Conservation (phyloP, 1,140 invertebrate genomes). For the Calliopsis andreniformis region DNA sequence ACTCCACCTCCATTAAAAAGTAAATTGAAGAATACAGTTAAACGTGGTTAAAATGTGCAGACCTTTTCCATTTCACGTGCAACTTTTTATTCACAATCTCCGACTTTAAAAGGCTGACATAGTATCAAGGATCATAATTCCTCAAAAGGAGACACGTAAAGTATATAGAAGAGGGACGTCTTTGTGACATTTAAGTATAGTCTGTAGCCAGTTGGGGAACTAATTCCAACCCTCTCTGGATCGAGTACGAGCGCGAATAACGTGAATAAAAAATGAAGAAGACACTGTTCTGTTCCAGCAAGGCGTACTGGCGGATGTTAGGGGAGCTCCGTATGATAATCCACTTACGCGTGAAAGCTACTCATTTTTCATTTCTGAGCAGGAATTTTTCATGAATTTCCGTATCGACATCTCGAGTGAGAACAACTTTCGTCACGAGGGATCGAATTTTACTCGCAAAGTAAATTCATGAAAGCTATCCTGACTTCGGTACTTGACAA, state of each 20-base stretch:
- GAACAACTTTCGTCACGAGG: background rate
- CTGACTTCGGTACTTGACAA: background rate
- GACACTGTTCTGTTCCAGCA: constrained; percentile 1
- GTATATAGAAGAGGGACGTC: background rate
- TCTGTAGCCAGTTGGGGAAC: constrained; percentile 3
- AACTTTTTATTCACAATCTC: background rate
- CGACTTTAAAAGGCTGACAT: too few relatives aligned
- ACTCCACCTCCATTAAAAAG: background rate
- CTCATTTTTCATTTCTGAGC: constrained; percentile 1
- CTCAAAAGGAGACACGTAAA: background rate
- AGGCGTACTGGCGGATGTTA: background rate
- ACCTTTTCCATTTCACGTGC: background rate
- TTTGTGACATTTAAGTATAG: background rate
- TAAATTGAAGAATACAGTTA: background rate
- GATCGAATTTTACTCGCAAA: background rate
- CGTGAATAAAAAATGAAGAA: constrained; percentile 41
- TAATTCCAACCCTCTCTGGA: constrained; percentile 40
- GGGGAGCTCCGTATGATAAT: constrained; percentile 34
- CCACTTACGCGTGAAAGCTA: constrained; percentile 5
- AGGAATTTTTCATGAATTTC: constrained; percentile 31
- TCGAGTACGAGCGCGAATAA: background rate
- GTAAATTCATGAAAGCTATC: background rate
- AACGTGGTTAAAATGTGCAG: too few relatives aligned
- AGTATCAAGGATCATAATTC: constrained; percentile 2
- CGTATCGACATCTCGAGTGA: background rate